Evolutionary conservation across 2,113 vertebrate species (phyloP).

Genomic region (Balaeniceps rex): DNA sequence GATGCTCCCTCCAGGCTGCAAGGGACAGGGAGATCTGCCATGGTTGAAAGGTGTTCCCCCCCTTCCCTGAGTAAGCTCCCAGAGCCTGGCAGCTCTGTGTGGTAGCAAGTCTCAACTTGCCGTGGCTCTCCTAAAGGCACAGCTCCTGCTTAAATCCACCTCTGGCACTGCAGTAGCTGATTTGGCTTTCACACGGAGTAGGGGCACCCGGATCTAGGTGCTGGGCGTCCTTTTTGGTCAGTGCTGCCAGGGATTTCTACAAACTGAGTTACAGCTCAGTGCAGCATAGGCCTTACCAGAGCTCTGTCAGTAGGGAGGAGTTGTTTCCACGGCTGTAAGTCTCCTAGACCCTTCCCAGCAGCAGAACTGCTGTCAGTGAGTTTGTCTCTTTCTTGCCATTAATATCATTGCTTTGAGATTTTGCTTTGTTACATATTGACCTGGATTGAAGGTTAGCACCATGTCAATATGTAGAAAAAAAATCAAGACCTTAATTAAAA

Average conservation of each 20-base stretch:
- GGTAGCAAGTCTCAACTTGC: background rate
- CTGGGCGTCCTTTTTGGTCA: background rate
- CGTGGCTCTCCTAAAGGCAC: background rate
- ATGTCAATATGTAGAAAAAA: background rate
- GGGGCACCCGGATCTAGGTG: no score
- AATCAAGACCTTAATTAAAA: background rate
- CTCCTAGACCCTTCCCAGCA: background rate
- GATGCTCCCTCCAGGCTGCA: background rate
- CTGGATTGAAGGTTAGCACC: background rate
- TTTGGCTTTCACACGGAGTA: background rate
- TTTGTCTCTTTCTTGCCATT: background rate
- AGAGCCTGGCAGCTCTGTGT: background rate
- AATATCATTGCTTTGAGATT: background rate
- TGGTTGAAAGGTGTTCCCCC: no score
- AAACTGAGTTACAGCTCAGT: background rate
- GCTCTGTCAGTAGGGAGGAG: background rate
- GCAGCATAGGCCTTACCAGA: background rate
- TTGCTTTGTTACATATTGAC: background rate
- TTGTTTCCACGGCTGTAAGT: background rate
- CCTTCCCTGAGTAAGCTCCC: no score
- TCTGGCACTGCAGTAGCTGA: background rate
- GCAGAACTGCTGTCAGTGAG: background rate
- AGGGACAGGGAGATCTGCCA: rapidly evolving
- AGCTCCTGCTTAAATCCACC: background rate
- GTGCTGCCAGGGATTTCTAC: background rate